Conservation (phyloP, 2,888 invertebrate genomes). For the Chalcosyrphus nemorum region DNA sequence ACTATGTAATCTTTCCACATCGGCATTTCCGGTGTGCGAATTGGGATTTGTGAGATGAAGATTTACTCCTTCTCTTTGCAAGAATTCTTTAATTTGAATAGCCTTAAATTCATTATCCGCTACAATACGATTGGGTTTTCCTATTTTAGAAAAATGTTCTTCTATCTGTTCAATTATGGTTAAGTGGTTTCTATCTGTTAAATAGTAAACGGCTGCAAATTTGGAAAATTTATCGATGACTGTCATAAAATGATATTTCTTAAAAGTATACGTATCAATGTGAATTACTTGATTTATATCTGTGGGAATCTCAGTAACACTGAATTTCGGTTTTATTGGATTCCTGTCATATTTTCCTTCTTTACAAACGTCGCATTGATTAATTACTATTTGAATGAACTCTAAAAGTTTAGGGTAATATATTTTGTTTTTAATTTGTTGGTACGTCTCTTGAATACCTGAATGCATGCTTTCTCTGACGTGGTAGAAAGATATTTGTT, state of each 20-base stretch:
- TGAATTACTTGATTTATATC: neutral
- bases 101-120: conserved; percentile 4
- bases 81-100: neutral
- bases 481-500: too few relatives aligned
- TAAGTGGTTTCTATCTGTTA: conserved; percentile 10
- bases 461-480: too few relatives aligned
- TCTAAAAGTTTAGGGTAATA: too few relatives aligned
- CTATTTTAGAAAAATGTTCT: conserved; percentile 6
- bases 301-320: too few relatives aligned
- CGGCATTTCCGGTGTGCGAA: neutral
- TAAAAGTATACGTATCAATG: neutral
- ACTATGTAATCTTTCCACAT: neutral
- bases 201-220: conserved; percentile 5
- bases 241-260: neutral
- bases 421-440: too few relatives aligned
- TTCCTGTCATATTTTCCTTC: too few relatives aligned
- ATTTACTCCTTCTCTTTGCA: neutral
- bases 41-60: neutral
- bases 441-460: too few relatives aligned
- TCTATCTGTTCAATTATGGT: conserved; percentile 5
- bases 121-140: neutral
- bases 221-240: neutral
- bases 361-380: too few relatives aligned
- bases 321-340: too few relatives aligned
- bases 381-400: too few relatives aligned